These are phyloP conservation scores for Drosophila dunni DNA, from an alignment of 1,140 invertebrate genomes.

Conservation along the genomic window DNA sequence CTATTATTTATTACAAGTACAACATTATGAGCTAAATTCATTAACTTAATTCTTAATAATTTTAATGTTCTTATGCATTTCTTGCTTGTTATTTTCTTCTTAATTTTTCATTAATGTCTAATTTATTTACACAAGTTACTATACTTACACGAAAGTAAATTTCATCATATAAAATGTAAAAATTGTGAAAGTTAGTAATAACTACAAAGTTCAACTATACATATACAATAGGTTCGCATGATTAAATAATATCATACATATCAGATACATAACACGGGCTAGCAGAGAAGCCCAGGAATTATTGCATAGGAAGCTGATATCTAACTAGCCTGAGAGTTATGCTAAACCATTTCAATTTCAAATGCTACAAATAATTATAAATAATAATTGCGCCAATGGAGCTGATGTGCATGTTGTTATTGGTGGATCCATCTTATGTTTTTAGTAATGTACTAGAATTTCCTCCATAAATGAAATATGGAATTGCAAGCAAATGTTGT, in stretches of 20 bases:
- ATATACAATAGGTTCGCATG: constrained; percentile 14
- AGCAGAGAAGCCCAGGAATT: constrained; percentile 12
- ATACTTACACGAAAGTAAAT: constrained; percentile 69
- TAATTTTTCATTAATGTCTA: constrained; percentile 41
- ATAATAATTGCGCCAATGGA: constrained; percentile 8
- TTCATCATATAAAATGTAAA: constrained; percentile 60
- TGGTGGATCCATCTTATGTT: constrained; percentile 23
- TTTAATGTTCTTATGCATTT: constrained; percentile 1
- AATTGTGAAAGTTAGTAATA: constrained; percentile 40
- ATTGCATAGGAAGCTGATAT: constrained; percentile 48
- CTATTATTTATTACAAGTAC: constrained; percentile 39
- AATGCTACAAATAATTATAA: constrained; percentile 39
- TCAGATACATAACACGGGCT: neutral
- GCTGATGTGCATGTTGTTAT: constrained; percentile 12
- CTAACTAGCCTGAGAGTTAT: constrained; percentile 44
- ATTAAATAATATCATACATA: constrained; percentile 8
- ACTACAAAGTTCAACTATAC: constrained; percentile 35
- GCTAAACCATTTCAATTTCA: constrained; percentile 26
- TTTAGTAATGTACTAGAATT: constrained; percentile 64
- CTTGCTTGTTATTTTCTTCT: constrained; percentile 3
- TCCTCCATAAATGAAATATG: constrained; percentile 23
- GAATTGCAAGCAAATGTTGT: constrained; percentile 26
- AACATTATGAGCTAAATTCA: constrained; percentile 49
- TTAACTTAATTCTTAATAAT: constrained; percentile 47
- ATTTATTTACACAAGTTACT: constrained; percentile 63